These are phyloP conservation scores for Malachius bipustulatus DNA, from an alignment of 2,888 invertebrate genomes.

Conservation along the genomic window DNA sequence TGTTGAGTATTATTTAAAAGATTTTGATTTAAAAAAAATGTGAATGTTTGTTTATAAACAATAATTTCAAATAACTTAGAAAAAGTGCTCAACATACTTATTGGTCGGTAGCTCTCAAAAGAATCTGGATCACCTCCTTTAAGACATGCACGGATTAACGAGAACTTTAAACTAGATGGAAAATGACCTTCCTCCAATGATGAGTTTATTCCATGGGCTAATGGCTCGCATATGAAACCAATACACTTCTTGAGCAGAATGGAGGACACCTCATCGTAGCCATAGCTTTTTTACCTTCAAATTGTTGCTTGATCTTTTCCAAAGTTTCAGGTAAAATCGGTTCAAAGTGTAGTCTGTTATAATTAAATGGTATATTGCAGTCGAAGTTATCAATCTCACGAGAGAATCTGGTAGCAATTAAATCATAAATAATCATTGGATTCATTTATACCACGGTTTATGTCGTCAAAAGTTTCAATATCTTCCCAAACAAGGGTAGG, in stretches of 20 bases:
- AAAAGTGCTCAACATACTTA: not conserved
- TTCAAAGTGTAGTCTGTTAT: no score
- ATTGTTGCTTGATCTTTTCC: no score
- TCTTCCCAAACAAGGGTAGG: no score
- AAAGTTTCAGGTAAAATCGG: no score
- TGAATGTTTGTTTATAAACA: not conserved
- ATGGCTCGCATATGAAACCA: not conserved
- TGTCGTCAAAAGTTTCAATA: no score
- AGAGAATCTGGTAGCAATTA: no score
- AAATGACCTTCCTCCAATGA: not conserved
- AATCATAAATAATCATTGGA: no score
- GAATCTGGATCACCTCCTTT: not conserved
- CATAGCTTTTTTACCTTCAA: no score
- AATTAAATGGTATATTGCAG: no score
- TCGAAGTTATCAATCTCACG: no score
- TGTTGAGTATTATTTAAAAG: slow-evolving; percentile 1
- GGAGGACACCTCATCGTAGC: no score
- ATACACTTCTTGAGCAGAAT: not conserved
- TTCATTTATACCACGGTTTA: no score
- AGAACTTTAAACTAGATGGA: not conserved
- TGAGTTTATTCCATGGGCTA: not conserved
- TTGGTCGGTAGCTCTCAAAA: not conserved
- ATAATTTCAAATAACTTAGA: not conserved
- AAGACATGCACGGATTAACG: not conserved
- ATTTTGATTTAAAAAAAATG: not conserved